These are phyloP conservation scores for Perithous albicinctus DNA, from an alignment of 2,888 invertebrate species.

Conservation along the genomic window DNA sequence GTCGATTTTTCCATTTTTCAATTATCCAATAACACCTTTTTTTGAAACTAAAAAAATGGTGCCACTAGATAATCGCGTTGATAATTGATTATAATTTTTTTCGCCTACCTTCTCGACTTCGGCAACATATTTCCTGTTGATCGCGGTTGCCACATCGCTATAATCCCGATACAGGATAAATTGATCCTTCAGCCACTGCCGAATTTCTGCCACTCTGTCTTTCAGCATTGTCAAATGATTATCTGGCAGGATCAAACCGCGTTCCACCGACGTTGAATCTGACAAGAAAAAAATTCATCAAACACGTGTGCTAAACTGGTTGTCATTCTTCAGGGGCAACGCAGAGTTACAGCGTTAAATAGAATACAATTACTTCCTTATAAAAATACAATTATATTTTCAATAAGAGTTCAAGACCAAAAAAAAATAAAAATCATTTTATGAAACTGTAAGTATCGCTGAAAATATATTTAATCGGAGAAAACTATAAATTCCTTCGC, in stretches of 20 bases:
- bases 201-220: constrained; percentile 73
- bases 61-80: too few species aligned
- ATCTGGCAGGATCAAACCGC: constrained; percentile 2
- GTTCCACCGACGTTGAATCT: constrained; percentile 14
- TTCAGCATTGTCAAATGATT: constrained; percentile 61
- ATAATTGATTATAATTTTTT: too few species aligned
- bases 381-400: background rate
- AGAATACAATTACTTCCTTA: background rate
- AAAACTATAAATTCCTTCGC: too few species aligned
- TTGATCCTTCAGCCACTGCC: constrained; percentile 78
- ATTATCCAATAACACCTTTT: too few species aligned
- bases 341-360: background rate
- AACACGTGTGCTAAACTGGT: background rate
- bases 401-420: too few species aligned
- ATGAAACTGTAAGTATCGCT: too few species aligned
- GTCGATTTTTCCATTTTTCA: too few species aligned
- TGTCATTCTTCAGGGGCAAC: background rate
- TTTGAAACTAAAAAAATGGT: too few species aligned
- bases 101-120: constrained; percentile 71
- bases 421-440: background rate
- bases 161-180: constrained; percentile 76
- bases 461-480: too few species aligned
- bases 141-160: constrained; percentile 72
- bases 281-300: constrained; percentile 19
- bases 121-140: constrained; percentile 75